Percentiles rank a stretch among this genome's conserved stretches.
phyloP scores from a whole-genome alignment of 35 echinoderm and acorn worm genomes.

The Lytechinus pictus region DNA sequence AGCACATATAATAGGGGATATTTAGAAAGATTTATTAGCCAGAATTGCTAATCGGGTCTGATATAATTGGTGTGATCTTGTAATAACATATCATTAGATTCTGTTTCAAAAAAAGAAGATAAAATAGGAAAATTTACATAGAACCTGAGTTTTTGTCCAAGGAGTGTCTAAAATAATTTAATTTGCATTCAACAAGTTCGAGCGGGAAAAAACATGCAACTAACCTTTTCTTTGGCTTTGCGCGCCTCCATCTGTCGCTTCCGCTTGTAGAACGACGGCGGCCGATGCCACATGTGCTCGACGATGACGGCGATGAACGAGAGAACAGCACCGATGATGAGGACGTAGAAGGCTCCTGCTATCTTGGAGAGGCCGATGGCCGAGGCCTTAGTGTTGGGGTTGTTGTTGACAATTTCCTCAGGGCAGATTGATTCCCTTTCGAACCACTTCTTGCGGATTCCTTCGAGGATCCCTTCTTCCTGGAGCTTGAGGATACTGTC shows the following conservation, averaged over 20 bases:
- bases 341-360: conserved; percentile 94
- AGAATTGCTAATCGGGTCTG: no score
- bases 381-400: conserved; percentile 68
- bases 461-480: conserved; percentile 83
- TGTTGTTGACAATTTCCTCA: conserved; percentile 61
- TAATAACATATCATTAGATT: no score
- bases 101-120: no score
- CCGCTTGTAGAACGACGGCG: conserved; percentile 74
- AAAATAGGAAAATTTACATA: no score
- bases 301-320: conserved; percentile 90
- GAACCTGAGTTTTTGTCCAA: no score
- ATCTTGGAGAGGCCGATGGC: conserved; percentile 85
- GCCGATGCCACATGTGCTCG: conserved; percentile 94
- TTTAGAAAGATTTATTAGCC: no score
- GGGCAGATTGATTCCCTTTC: conserved; percentile 83
- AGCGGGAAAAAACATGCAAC: neutral
- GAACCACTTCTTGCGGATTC: conserved; percentile 92
- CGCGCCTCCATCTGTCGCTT: conserved; percentile 72
- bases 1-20: no score
- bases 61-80: no score
- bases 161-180: no score
- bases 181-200: no score
- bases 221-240: conserved; percentile 64
- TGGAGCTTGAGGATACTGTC: conserved; percentile 91
- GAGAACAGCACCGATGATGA: conserved; percentile 89